phyloP scores from a whole-genome alignment of 2,888 invertebrate species.

The Harmothoe impar region DNA sequence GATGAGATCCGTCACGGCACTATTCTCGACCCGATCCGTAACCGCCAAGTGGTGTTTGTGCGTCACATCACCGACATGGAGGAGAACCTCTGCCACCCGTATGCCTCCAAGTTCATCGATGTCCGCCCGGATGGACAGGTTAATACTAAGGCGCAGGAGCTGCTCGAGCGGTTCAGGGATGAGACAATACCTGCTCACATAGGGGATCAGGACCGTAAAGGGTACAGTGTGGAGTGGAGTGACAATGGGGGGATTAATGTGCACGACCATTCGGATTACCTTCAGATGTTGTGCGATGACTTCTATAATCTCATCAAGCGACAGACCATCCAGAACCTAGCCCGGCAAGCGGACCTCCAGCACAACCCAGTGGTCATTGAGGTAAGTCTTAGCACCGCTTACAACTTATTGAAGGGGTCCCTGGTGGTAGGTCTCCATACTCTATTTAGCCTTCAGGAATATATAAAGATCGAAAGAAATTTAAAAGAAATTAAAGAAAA shows the following conservation, averaged over 20 bases:
- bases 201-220: background rate
- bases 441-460: too few species aligned
- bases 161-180: slow-evolving; percentile 38
- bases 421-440: too few species aligned
- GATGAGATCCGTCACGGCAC: slow-evolving; percentile 66
- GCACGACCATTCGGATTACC: slow-evolving; percentile 59
- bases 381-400: background rate
- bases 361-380: slow-evolving; percentile 50
- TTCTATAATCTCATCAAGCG: slow-evolving; percentile 55
- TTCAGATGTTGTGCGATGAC: slow-evolving; percentile 47
- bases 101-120: slow-evolving; percentile 62
- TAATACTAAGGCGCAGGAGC: slow-evolving; percentile 56
- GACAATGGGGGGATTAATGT: slow-evolving; percentile 48
- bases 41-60: slow-evolving; percentile 44
- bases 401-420: too few species aligned
- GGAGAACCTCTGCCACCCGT: slow-evolving; percentile 36
- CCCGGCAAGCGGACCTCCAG: slow-evolving; percentile 24
- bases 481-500: too few species aligned
- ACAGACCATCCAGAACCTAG: slow-evolving; percentile 38
- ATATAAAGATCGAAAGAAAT: too few species aligned
- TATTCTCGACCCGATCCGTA: slow-evolving; percentile 14
- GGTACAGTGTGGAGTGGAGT: slow-evolving; percentile 57
- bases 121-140: slow-evolving; percentile 8
- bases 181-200: slow-evolving; percentile 30
- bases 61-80: slow-evolving; percentile 52